Conservation (phyloP, 1,140 invertebrate species). For the Pissodes strobi region DNA sequence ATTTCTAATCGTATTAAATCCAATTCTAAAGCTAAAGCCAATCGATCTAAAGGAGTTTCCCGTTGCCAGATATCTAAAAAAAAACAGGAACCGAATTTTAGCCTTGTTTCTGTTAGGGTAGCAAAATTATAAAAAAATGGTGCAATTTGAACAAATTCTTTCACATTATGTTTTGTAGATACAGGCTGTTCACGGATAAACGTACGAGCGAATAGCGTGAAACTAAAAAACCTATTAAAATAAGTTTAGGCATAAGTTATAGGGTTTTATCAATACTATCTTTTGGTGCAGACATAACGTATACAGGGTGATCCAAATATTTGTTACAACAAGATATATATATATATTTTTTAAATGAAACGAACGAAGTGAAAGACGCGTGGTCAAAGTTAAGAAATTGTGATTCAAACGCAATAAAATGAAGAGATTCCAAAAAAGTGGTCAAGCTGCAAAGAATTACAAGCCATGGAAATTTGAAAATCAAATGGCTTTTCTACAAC, state of each 20-base stretch:
- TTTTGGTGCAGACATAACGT: background rate
- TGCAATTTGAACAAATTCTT: background rate
- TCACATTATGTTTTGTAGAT: background rate
- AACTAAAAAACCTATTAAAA: too few species aligned
- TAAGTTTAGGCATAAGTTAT: too few species aligned
- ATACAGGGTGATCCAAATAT: background rate
- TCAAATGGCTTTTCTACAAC: too few species aligned
- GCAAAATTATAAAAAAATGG: background rate
- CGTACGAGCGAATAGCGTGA: too few species aligned
- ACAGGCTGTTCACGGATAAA: too few species aligned
- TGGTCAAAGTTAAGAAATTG: conserved; percentile 4
- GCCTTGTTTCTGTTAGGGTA: too few species aligned
- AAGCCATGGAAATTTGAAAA: background rate
- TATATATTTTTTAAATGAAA: background rate
- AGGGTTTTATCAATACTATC: background rate
- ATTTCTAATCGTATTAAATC: conserved; percentile 2
- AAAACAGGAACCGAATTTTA: background rate
- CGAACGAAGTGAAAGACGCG: background rate
- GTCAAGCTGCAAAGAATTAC: background rate
- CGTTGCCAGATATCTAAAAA: background rate
- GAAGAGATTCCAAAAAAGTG: background rate
- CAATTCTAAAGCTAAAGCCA: conserved; percentile 4
- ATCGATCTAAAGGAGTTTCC: conserved; percentile 7
- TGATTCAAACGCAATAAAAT: background rate
- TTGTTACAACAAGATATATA: background rate